These are phyloP conservation scores for Cuniculus paca DNA, from an alignment of 2,797 vertebrate species.

Conservation along the genomic window DNA sequence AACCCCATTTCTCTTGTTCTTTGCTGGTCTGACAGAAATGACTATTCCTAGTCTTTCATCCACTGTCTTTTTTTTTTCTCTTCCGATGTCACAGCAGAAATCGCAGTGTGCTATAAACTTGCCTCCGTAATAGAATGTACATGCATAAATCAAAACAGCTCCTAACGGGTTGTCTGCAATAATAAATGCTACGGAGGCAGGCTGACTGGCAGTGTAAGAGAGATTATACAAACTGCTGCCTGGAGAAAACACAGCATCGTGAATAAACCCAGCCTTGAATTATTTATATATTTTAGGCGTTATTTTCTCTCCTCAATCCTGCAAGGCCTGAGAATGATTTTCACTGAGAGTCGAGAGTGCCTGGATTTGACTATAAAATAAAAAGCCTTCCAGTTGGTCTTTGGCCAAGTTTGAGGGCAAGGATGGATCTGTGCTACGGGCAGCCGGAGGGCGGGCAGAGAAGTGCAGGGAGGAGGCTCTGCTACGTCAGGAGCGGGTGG, in stretches of 20 bases:
- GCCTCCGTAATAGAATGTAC: slow-evolving; percentile 75
- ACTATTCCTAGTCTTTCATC: neutral
- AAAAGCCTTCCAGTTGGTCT: slow-evolving; percentile 77
- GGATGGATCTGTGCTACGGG: neutral
- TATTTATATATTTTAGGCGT: slow-evolving; percentile 86
- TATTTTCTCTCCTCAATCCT: slow-evolving; percentile 82
- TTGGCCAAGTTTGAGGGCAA: neutral
- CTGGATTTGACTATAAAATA: slow-evolving; percentile 78
- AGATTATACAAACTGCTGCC: slow-evolving; percentile 84
- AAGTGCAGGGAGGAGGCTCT: neutral
- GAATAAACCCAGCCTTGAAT: slow-evolving; percentile 86
- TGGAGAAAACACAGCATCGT: slow-evolving; percentile 73
- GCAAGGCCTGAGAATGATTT: slow-evolving; percentile 76
- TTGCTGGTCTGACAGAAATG: neutral
- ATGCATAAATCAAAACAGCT: slow-evolving; percentile 82
- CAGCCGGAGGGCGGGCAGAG: fast-evolving
- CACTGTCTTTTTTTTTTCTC: neutral
- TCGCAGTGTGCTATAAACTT: slow-evolving; percentile 73
- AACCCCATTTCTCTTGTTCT: neutral
- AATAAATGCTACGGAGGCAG: slow-evolving; percentile 74
- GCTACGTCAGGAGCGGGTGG: neutral
- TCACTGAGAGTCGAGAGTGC: slow-evolving; percentile 73
- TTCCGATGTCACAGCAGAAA: slow-evolving; percentile 70
- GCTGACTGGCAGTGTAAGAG: slow-evolving; percentile 67
- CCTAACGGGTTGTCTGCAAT: slow-evolving; percentile 75